These are phyloP conservation scores for Hippopotamus amphibius DNA, from an alignment of 2,113 vertebrate genomes.

Conservation along the genomic window DNA sequence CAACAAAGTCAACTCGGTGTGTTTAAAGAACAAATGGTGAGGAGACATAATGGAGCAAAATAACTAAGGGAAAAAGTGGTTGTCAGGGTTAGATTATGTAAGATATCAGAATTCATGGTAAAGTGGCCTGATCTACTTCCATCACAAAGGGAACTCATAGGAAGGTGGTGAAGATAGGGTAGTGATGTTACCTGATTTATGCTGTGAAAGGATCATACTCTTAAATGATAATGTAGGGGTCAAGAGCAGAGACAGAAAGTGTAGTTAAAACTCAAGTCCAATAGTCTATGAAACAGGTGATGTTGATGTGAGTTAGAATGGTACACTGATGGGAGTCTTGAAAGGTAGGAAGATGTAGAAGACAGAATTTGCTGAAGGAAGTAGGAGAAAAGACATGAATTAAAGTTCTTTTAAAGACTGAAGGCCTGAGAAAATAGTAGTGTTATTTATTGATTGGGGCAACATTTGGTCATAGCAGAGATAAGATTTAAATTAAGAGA, in stretches of 20 bases:
- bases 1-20: not conserved
- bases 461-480: not conserved
- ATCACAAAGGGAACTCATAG: not conserved
- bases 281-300: not conserved
- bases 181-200: not conserved
- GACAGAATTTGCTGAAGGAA: not conserved
- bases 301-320: accelerated
- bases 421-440: not conserved
- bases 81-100: accelerated
- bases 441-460: not conserved
- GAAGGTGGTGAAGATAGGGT: accelerated
- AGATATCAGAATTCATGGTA: not conserved
- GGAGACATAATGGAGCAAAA: not conserved
- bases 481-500: slow-evolving; percentile 26
- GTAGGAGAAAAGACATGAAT: not conserved
- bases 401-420: not conserved
- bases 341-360: not conserved
- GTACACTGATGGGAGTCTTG: accelerated
- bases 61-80: not conserved
- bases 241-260: not conserved
- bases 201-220: too few species aligned
- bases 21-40: not conserved
- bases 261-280: not conserved
- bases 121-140: not conserved
- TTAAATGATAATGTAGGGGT: not conserved